Conservation (phyloP, 2,113 vertebrate species). For the Elgaria multicarinata region DNA sequence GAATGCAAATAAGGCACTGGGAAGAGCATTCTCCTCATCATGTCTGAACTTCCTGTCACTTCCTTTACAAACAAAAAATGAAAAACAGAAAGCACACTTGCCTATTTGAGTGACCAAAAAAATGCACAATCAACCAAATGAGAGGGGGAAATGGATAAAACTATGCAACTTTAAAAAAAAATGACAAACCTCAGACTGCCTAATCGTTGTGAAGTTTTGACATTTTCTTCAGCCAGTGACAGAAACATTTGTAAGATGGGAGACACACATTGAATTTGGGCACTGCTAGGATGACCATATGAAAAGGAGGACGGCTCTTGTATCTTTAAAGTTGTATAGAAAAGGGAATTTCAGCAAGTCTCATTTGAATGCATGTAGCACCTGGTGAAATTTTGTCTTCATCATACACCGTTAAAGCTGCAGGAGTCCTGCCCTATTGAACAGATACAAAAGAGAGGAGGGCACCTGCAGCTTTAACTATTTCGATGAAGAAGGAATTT, state of each 20-base stretch:
- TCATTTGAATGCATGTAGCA: too few relatives aligned
- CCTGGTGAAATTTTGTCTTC: too few relatives aligned
- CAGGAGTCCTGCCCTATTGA: too few relatives aligned
- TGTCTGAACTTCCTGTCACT: neutral
- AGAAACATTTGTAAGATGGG: neutral
- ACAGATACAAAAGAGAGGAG: too few relatives aligned
- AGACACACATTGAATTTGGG: neutral
- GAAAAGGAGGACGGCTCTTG: too few relatives aligned
- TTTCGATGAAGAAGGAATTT: too few relatives aligned
- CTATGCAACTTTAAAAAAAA: neutral
- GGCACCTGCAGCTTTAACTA: too few relatives aligned
- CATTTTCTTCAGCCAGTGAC: neutral
- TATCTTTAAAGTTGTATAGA: too few relatives aligned
- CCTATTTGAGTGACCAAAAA: neutral
- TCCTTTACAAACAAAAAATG: neutral
- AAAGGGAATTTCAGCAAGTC: too few relatives aligned
- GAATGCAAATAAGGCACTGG: neutral
- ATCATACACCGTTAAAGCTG: too few relatives aligned
- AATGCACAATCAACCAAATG: neutral
- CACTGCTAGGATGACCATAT: too few relatives aligned
- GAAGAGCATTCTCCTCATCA: neutral
- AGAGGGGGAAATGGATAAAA: neutral
- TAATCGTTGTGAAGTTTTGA: neutral
- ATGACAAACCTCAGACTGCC: neutral
- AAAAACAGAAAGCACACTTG: too few relatives aligned